A percentile compares a stretch with the other conserved stretches of the same genome.
phyloP scores from a whole-genome alignment of 2,797 vertebrate species.

The Epinephelus malabaricus region DNA sequence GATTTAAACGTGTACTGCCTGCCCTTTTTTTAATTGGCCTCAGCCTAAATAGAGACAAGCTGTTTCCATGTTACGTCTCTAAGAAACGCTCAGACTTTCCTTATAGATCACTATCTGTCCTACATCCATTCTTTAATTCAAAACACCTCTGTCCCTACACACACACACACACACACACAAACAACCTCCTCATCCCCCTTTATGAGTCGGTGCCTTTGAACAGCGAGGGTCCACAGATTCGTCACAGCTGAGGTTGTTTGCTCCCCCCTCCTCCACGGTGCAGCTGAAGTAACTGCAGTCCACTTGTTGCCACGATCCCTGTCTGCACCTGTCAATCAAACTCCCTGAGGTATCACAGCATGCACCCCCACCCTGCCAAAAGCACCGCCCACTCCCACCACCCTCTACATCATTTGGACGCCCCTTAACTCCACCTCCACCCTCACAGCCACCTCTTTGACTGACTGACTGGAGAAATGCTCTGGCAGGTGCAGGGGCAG shows the following conservation, averaged over 20 bases:
- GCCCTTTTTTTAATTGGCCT: conserved; percentile 34
- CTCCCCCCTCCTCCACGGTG: conserved; percentile 15
- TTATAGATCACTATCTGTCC: conserved; percentile 43
- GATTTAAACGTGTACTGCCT: conserved; percentile 3
- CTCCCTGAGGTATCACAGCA: conserved; percentile 45
- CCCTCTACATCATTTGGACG: conserved; percentile 54
- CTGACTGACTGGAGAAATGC: conserved; percentile 24
- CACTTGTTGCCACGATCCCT: conserved; percentile 80
- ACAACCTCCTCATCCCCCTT: conserved; percentile 35
- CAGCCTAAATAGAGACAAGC: conserved; percentile 38
- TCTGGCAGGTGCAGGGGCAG: conserved; percentile 63
- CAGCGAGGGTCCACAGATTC: conserved; percentile 65
- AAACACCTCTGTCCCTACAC: conserved; percentile 38
- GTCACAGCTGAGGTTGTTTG: conserved; percentile 74
- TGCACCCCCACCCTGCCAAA: background rate
- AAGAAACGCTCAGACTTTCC: conserved; percentile 29
- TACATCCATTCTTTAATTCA: conserved; percentile 38
- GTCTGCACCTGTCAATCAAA: conserved; percentile 83
- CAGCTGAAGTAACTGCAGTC: conserved; percentile 82
- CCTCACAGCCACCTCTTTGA: conserved; percentile 18
- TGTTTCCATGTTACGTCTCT: conserved; percentile 25
- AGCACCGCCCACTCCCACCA: conserved; percentile 40
- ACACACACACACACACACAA: conserved; percentile 30
- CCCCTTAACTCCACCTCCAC: conserved; percentile 26
- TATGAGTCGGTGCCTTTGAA: conserved; percentile 67